Evolutionary conservation across 2,888 invertebrate genomes (phyloP), one percentile per base, ranked within the genome.

Genomic region (Caenorhabditis panamensis): DNA sequence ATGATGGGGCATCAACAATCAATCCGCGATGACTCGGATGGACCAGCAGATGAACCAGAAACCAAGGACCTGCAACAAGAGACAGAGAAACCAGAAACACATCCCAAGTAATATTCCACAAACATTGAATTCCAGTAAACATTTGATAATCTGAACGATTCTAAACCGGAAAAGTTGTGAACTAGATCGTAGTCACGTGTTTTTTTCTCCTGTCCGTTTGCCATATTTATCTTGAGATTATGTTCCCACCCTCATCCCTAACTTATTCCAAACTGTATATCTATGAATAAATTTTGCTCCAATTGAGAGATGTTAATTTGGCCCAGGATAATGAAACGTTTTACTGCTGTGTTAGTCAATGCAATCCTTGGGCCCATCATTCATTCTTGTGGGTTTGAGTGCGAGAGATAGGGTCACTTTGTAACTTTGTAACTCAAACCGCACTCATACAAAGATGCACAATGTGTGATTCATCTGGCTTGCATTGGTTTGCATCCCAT

Each of bases 1-100:
- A 73, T 63, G 68, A 68, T 79, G 63, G 73, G 36, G 49, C 79
- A 79, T 58, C 79, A 79, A 31, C 63, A 63, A 66, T 73, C 79
- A 31, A 73, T 79, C 13, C 63, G 73, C 28, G 73, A 73, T 16
- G 63, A 68, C 24, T n/a, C 62, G 2, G 62, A 63, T 20, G 51
- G 56, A 47, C 22, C 58, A 53, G 8, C 62, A 36, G 13, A 47
- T n/a, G 49, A 36, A 18, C 11, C 36, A 51, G 58, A 68, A 62
- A 78, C 44, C 37, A 31, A 59, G 31, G 26, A 61, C 28, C 26
- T 11, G 41, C 41, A 37, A 26, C 26, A 3, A 11, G 18, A 49
- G 24, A n/a, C 37, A 20, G 61, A 53, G 53, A n/a, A 28, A 37
- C 16, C 20, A 49, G 9, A 36, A 6, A 37, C 44, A 36, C 16